A percentile compares a stretch with the other conserved stretches of the same genome.
phyloP scores from a whole-genome alignment of 2,888 invertebrate species.

The Tubiluchus corallicola region DNA sequence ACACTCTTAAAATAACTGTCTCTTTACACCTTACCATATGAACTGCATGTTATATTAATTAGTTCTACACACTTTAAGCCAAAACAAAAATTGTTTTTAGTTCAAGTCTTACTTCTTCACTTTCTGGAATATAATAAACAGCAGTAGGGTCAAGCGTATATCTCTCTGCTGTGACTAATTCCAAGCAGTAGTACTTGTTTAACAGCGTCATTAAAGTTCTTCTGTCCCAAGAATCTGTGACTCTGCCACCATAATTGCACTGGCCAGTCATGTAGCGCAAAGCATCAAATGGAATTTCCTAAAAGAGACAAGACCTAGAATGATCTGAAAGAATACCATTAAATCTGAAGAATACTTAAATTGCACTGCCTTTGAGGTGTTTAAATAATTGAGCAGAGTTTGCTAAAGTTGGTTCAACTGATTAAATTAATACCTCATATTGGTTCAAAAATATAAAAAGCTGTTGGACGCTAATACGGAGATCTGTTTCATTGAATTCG shows the following conservation, averaged over 20 bases:
- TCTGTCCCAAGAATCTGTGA: conserved; percentile 34
- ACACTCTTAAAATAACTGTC: neutral
- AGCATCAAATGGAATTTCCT: conserved; percentile 32
- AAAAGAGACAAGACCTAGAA: too few species aligned
- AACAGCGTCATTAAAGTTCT: conserved; percentile 32
- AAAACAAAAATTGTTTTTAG: too few species aligned
- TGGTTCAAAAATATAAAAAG: conserved; percentile 32
- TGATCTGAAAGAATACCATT: too few species aligned
- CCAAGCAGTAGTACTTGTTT: conserved; percentile 27
- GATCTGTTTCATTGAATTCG: conserved; percentile 35
- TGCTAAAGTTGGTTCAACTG: too few species aligned
- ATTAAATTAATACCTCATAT: too few species aligned
- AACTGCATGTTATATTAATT: too few species aligned
- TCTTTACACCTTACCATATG: neutral
- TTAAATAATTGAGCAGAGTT: too few species aligned
- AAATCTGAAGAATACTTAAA: too few species aligned
- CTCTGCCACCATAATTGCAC: conserved; percentile 35
- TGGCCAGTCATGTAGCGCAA: conserved; percentile 34
- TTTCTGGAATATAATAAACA: conserved; percentile 25
- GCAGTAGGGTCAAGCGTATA: conserved; percentile 27
- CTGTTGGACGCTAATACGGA: conserved; percentile 32
- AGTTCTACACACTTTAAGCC: too few species aligned
- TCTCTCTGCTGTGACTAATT: conserved; percentile 21
- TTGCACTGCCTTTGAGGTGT: too few species aligned
- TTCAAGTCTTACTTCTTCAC: conserved; percentile 26